Evolutionary conservation across 2,888 invertebrate genomes (phyloP), one percentile per base, ranked within the genome.

Genomic region (Scrobipalpa costella): DNA sequence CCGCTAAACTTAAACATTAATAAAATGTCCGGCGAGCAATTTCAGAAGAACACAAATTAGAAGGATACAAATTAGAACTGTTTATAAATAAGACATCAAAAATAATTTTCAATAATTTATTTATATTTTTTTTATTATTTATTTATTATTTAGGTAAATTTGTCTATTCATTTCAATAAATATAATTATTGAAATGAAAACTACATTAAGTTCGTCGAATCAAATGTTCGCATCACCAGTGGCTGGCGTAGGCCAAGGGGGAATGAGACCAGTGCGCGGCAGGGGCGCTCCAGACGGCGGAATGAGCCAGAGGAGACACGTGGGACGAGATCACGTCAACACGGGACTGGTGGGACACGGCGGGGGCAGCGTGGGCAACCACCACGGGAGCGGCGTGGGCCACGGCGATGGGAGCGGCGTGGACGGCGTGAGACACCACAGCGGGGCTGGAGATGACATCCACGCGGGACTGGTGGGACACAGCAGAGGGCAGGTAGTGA

Each of bases 391-490:
- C 27, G 5, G 49, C 38, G 49, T 49, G 57, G 27, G 75, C 61
- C 6, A 72, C 68, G 57, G 73, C 75, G n/a, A n/a, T n/a, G 15
- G 77, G 79, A 27, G 71, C 75, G 6, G 74, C 74, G n/a, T 33
- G 49, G 68, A 77, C 77, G 61, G 80, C 75, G 73, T 81, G 79
- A 6, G 82, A 76, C 63, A 79, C 75, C 21, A 84, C 77, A 49
- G 84, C 81, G 63, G 84, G 85, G 73, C 79, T 79, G 65, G 79
- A 78, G 71, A 75, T 72, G 63, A 84, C 80, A 67, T 85, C 85
- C 59, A 86, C 78, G 59, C 92, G 89, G 72, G 93, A 92, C 74
- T 92, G 92, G 77, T 90, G 92, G 17, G 91, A 71, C 88, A 84
- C 68, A 72, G 77, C 50, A 76, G 92, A 17, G 91, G 80, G 64